A percentile compares a stretch with the other conserved stretches of the same genome.
Evolutionary conservation across 1,140 invertebrate species (phyloP).

Genomic region (Chlorops oryzae): DNA sequence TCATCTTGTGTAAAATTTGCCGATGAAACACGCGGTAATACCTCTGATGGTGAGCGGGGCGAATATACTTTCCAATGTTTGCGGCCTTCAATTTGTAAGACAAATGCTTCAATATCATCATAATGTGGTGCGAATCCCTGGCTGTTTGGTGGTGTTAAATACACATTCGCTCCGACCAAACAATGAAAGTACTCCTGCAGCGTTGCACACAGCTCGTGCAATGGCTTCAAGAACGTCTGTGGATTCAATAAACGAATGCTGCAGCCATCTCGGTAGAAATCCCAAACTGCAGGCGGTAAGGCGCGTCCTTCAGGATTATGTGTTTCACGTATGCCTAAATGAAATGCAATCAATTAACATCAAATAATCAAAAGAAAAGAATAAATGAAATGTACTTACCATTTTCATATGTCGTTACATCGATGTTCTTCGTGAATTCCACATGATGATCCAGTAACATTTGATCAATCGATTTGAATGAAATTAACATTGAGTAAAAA

Average conservation of each 20-base stretch:
- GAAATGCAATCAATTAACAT: neutral
- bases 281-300: conserved; percentile 78
- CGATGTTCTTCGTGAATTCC: conserved; percentile 79
- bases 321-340: conserved; percentile 62
- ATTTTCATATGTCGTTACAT: conserved; percentile 80
- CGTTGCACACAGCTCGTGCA: conserved; percentile 61
- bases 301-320: conserved; percentile 75
- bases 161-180: conserved; percentile 90
- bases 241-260: conserved; percentile 91
- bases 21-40: conserved; percentile 74
- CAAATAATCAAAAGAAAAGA: neutral
- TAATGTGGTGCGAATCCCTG: conserved; percentile 98
- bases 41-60: conserved; percentile 57
- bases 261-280: conserved; percentile 84
- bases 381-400: conserved; percentile 33
- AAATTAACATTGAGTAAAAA: conserved; percentile 71
- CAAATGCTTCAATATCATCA: conserved; percentile 98
- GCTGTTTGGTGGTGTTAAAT: conserved; percentile 88
- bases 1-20: conserved; percentile 74
- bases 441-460: conserved; percentile 71
- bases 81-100: conserved; percentile 91
- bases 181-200: conserved; percentile 92
- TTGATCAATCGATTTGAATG: conserved; percentile 67
- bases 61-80: conserved; percentile 92
- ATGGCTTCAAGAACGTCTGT: conserved; percentile 70